Base-by-base conservation (phyloP, 2,113 vertebrate genomes). In the Amazona vittata region DNA sequence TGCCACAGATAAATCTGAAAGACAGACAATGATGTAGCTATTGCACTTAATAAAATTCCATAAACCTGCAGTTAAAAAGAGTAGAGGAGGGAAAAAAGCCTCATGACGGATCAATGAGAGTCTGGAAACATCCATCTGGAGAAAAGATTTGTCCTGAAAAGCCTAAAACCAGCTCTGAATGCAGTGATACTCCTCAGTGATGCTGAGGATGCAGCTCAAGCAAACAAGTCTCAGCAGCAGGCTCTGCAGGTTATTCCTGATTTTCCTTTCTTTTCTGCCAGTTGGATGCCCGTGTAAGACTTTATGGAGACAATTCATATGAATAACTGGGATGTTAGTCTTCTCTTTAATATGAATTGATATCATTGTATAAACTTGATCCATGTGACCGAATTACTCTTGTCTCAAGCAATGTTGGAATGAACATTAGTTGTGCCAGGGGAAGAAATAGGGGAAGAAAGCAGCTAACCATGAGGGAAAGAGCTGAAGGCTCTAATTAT, bases 111-210 rank as follows among this genome's bases (percentile, higher is more conserved):
- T 44, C 59, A 81, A 50, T 24, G 57, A 86, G 84, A 95, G 93
- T 62, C 93, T 96, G 93, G 92, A 97, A 97, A 91, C 41, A 93
- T 79, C 70, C 89, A 94, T 92, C 93, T 97, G 95, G 90, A 90
- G 84, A 95, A 94, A 39, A 94, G 84, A 92, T 96, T 89, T 91
- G 65, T 63, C 75, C 70, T 77, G 49, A 84, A 90, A 84, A 95
- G 37, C 28, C 63, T 86, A 49, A 59, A 57, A 57, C 14, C 91
- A 86, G 63, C 43, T 69, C 82, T 67, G 71, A 73, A 60, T 77
- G 70, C 39, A 71, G 47, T 1, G 19, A 43, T 47, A 46, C 20
- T 68, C 65, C 64, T 43, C 57, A 28, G 52, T 9, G 79, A 75
- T 12, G 44, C 1, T 53, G 29, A 83, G 64, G 74, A 73, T 76